Percentiles rank a stretch among this genome's conserved stretches.
phyloP scores from a whole-genome alignment of 1,140 invertebrate species.

The Lasioglossum albipes region DNA sequence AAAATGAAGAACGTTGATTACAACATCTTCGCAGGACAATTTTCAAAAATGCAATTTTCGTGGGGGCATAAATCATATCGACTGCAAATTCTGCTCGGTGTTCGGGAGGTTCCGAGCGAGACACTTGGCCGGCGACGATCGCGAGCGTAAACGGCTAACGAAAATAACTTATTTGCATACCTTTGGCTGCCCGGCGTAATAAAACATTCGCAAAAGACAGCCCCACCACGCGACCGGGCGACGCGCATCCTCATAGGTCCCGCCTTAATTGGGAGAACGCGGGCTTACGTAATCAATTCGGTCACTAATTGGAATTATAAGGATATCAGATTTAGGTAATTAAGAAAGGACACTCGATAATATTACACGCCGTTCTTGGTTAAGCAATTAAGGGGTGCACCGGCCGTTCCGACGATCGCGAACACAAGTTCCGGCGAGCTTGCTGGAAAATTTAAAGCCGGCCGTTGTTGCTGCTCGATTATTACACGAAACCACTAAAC shows the following conservation, averaged over 20 bases:
- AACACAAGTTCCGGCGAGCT: not conserved
- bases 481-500: constrained; percentile 31
- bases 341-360: constrained; percentile 52
- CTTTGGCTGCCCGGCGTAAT: constrained; percentile 23
- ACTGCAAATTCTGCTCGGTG: not conserved
- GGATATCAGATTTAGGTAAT: constrained; percentile 62
- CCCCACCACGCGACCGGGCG: not conserved
- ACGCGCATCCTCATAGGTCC: constrained; percentile 7
- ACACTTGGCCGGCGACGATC: not conserved
- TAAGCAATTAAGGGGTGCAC: constrained; percentile 53
- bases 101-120: not conserved
- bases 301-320: constrained; percentile 64
- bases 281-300: constrained; percentile 49
- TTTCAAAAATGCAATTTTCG: not conserved
- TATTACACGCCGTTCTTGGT: constrained; percentile 31
- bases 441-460: constrained; percentile 27
- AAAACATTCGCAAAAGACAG: constrained; percentile 31
- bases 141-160: constrained; percentile 1
- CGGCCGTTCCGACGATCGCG: not conserved
- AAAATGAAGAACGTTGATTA: too few species aligned
- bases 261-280: constrained; percentile 50
- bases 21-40: not conserved
- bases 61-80: not conserved
- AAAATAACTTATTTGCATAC: constrained; percentile 38
- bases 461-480: constrained; percentile 39